phyloP scores from a whole-genome alignment of 2,797 vertebrate species.

The Macrochelys suwanniensis region DNA sequence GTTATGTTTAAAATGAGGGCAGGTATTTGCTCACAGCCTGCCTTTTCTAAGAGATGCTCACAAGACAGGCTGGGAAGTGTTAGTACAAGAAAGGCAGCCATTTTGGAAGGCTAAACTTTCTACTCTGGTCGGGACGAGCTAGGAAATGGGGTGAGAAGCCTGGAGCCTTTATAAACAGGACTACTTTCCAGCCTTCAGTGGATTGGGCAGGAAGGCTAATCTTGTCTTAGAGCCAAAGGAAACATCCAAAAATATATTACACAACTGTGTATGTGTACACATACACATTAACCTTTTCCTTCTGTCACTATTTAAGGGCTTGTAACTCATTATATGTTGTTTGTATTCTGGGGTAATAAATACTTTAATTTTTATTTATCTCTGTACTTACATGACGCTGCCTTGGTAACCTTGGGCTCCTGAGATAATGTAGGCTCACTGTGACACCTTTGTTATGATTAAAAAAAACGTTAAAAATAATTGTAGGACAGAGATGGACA shows the following conservation, averaged over 20 bases:
- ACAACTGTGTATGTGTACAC: neutral
- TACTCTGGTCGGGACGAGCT: neutral
- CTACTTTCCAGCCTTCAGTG: neutral
- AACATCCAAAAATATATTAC: neutral
- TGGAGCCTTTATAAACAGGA: neutral
- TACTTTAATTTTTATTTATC: neutral
- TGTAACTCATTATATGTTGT: neutral
- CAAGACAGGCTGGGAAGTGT: neutral
- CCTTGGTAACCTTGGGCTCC: neutral
- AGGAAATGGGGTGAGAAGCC: neutral
- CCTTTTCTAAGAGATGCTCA: neutral
- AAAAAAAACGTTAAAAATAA: neutral
- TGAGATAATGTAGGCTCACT: conserved; percentile 22
- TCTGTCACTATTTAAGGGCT: neutral
- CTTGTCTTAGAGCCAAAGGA: neutral
- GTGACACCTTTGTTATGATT: neutral
- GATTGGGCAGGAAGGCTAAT: neutral
- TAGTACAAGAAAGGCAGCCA: neutral
- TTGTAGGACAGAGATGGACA: neutral
- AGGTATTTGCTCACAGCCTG: neutral
- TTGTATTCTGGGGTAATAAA: conserved; percentile 14
- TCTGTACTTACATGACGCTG: neutral
- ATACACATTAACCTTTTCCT: conserved; percentile 3
- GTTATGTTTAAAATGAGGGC: neutral
- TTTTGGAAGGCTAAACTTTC: conserved; percentile 17